Evolutionary conservation across 2,888 invertebrate genomes (phyloP), one percentile per base, ranked within the genome.

Genomic region (Rhodophaea formosa): DNA sequence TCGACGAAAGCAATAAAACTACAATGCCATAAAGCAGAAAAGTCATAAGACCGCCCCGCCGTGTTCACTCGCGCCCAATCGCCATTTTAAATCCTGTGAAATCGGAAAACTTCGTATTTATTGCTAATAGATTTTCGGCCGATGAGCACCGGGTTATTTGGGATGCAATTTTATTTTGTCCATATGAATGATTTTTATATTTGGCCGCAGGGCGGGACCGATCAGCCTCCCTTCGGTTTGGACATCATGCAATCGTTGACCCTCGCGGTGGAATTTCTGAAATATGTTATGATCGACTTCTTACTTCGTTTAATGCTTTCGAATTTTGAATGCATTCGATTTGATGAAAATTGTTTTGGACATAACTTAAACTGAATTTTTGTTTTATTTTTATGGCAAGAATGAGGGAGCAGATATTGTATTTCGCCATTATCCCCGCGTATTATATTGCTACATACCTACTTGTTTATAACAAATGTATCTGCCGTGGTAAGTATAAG

Each of bases 71-170:
- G 66, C 73, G 74, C 71, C 70, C 74, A 68, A 76, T 75, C 73
- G 72, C 80, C 76, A 72, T 85, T 88, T 89, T 85, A 88, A 89
- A 86, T 88, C 88, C 85, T 81, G 82, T 84, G 87, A 85, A 90
- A 91, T 90, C 86, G 88, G 86, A 89, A 91, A 91, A 91, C 84
- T 91, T 90, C 84, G 89, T 90, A 90, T 91, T 91, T 91, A 91
- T 89, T 91, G 89, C 90, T 88, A 90, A 91, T 91, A 90, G 91
- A 89, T 91, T 91, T 85, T 87, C 81, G 85, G 79, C 80, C 82
- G 88, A 85, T 86, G 88, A 88, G 79, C 88, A 84, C 80, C 74
- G 84, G 86, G 87, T 87, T 89, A 89, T 89, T 86, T 85, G 87
- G 85, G 86, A 86, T 89, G 89, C 89, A 89, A 91, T 91, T 89